phyloP scores from a whole-genome alignment of 2,888 invertebrate genomes.

The Dasypogon diadema region DNA sequence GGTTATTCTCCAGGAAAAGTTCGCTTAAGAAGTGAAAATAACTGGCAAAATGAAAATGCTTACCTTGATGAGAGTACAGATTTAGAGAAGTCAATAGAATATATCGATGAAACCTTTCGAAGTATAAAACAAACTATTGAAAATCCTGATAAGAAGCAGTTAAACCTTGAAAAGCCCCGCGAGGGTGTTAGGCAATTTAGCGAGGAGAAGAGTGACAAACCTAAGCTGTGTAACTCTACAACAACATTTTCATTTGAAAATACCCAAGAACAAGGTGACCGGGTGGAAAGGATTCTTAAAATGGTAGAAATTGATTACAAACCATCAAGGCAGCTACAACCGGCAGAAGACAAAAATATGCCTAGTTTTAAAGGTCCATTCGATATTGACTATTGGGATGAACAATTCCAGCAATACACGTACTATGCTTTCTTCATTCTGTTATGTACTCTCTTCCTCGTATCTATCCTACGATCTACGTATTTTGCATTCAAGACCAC shows the following conservation, averaged over 20 bases:
- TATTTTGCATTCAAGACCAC: background rate
- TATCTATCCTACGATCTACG: constrained; percentile 2
- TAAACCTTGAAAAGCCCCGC: too few species aligned
- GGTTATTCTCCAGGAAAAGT: background rate
- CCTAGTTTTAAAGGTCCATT: background rate
- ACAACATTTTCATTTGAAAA: background rate
- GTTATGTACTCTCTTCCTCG: background rate
- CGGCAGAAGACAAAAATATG: background rate
- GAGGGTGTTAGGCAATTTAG: background rate
- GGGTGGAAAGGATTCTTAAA: constrained; percentile 24
- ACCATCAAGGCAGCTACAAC: background rate
- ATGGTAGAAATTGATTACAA: constrained; percentile 35
- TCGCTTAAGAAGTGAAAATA: background rate
- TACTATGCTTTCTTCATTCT: constrained; percentile 13
- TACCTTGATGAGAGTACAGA: background rate
- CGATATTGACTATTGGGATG: constrained; percentile 4
- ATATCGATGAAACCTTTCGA: background rate
- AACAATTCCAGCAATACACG: background rate
- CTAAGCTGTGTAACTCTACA: background rate
- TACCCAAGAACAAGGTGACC: background rate
- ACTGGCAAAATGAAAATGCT: background rate
- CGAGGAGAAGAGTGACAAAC: constrained; percentile 1
- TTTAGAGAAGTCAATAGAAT: background rate
- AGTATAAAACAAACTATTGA: constrained; percentile 4
- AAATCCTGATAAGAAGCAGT: background rate